Evolutionary conservation across 2,113 vertebrate species (phyloP), one percentile per base, ranked within the genome.

Genomic region (Hemiprocne comata): DNA sequence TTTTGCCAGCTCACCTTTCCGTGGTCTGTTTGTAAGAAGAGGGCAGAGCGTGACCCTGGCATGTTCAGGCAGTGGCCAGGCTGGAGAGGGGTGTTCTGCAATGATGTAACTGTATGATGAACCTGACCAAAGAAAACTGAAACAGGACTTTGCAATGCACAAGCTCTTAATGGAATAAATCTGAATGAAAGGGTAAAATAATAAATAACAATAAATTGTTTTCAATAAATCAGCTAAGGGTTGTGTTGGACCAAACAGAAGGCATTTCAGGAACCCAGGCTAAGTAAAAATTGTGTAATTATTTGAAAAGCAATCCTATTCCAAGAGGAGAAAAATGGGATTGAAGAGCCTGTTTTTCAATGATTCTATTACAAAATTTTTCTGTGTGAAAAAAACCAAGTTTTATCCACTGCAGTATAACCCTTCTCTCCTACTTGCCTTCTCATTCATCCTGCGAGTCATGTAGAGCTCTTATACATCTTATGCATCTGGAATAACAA

Each of bases 91-190:
- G 28, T 75, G 6, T n/a, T 40, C 55, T 73, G 31, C 54, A 31
- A 23, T 3, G 20, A 19, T 31, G 29, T 40, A 80, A 50, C 18
- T 4, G 5, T 13, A 16, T 0, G 0, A 36, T 34, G 31, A 78
- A 82, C 57, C 28, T 75, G 62, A 46, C 28, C 6, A 6, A 0
- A 34, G 65, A 62, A 73, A 62, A 65, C 19, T 88, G 29, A 69
- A 69, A 76, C 21, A 7, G 3, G 7, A 48, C 58, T 82, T 75
- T 11, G 34, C 26, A 38, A 8, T 28, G 17, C 48, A 25, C 19
- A 55, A 42, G 10, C 38, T 86, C 44, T 51, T 60, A 65, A 42
- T 23, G 23, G 69, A 89, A 58, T 65, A 58, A 66, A 61, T 8
- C 38, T 84, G 34, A 88, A 70, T 31, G 16, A 65, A 84, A 77